phyloP scores from a whole-genome alignment of 1,140 invertebrate genomes.

The Drosophila nikananu region DNA sequence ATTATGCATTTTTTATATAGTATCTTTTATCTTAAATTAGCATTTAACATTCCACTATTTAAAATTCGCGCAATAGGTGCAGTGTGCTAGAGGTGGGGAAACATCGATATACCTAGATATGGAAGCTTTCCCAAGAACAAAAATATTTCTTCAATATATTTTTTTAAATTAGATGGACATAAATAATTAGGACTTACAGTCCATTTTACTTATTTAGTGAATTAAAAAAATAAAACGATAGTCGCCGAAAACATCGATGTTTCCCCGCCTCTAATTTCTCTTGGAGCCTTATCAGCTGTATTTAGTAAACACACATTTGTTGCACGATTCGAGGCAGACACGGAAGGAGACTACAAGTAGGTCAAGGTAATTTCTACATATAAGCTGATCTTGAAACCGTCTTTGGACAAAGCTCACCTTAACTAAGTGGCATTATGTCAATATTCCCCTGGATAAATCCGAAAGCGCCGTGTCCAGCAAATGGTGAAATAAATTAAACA shows the following conservation, averaged over 20 bases:
- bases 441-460: not conserved
- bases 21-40: not conserved
- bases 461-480: not conserved
- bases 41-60: not conserved
- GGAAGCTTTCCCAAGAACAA: not conserved
- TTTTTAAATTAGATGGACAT: not conserved
- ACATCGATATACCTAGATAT: not conserved
- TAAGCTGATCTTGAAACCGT: not conserved
- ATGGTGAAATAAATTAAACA: not conserved
- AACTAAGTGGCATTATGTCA: not conserved
- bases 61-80: not conserved
- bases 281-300: constrained; percentile 6
- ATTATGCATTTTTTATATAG: not conserved
- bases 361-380: constrained; percentile 17
- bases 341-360: constrained; percentile 39
- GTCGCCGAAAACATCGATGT: not conserved
- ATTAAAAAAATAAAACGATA: not conserved
- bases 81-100: not conserved
- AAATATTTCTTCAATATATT: not conserved
- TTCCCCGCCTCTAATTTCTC: not conserved
- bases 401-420: constrained; percentile 2
- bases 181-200: not conserved
- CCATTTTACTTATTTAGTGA: not conserved
- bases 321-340: not conserved
- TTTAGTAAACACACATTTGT: constrained; percentile 5